These are phyloP conservation scores for Phengaris arion DNA, from an alignment of 2,888 invertebrate species.

Conservation along the genomic window DNA sequence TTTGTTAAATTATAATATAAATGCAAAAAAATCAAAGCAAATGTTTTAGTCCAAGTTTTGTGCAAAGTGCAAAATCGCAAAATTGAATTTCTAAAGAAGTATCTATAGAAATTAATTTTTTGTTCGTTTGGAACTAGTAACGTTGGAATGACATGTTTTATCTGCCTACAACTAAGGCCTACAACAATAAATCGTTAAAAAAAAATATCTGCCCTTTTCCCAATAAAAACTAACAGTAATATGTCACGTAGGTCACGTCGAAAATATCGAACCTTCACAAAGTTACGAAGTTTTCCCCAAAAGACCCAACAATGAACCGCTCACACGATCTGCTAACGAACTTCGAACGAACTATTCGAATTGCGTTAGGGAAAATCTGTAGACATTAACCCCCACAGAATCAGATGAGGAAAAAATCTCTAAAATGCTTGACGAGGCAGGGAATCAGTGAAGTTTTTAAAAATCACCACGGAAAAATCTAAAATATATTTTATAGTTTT, in stretches of 20 bases:
- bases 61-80: no score
- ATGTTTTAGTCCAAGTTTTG: no score
- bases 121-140: neutral
- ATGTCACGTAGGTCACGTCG: constrained; percentile 20
- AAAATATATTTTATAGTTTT: no score
- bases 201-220: neutral
- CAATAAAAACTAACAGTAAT: constrained; percentile 16
- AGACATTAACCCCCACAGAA: constrained; percentile 37
- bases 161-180: neutral
- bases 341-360: constrained; percentile 36
- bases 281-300: constrained; percentile 25
- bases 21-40: no score
- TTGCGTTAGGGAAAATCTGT: constrained; percentile 42
- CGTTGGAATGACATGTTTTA: neutral
- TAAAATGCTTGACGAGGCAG: neutral
- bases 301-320: constrained; percentile 22
- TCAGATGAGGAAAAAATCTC: neutral
- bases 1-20: no score
- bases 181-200: neutral
- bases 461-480: no score
- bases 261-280: constrained; percentile 9
- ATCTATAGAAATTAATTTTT: no score
- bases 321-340: constrained; percentile 30
- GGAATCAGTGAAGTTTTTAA: neutral
- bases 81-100: no score